Evolutionary conservation across 2,888 invertebrate species (phyloP).

Genomic region (Tetrapedia diversipes): DNA sequence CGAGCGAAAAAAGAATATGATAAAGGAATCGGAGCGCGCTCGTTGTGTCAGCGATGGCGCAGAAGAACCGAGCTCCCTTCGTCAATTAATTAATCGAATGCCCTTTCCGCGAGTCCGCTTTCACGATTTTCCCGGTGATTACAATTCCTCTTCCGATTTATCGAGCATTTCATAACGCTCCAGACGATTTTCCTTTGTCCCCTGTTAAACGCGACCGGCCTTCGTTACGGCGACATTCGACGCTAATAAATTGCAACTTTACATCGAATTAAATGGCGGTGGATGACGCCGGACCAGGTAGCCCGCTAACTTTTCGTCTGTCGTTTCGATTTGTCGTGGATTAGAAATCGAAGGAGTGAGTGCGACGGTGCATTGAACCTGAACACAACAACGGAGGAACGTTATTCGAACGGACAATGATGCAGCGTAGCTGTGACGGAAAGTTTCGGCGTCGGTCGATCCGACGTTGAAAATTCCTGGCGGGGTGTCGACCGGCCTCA

Average conservation of each 20-base stretch:
- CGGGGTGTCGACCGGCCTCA: conserved; percentile 29
- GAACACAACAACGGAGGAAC: too few species aligned
- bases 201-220: conserved; percentile 15
- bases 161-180: conserved; percentile 54
- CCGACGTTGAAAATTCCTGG: conserved; percentile 28
- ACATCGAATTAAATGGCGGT: not conserved
- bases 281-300: too few species aligned
- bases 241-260: conserved; percentile 15
- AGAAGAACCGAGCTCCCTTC: conserved; percentile 46
- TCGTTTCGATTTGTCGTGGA: too few species aligned
- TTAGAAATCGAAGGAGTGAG: too few species aligned
- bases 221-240: conserved; percentile 10
- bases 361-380: too few species aligned
- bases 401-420: too few species aligned
- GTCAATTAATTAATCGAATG: conserved; percentile 55
- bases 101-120: conserved; percentile 46
- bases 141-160: conserved; percentile 52
- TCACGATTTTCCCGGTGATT: conserved; percentile 46
- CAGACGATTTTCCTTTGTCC: conserved; percentile 45
- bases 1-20: conserved; percentile 13
- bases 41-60: conserved; percentile 33
- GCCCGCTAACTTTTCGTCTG: too few species aligned
- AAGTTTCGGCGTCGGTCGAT: conserved; percentile 12
- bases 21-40: conserved; percentile 34
- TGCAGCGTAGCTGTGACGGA: too few species aligned